Evolutionary conservation across 2,797 vertebrate species (phyloP), one percentile per base, ranked within the genome.

Genomic region (Psittacula derbiana): DNA sequence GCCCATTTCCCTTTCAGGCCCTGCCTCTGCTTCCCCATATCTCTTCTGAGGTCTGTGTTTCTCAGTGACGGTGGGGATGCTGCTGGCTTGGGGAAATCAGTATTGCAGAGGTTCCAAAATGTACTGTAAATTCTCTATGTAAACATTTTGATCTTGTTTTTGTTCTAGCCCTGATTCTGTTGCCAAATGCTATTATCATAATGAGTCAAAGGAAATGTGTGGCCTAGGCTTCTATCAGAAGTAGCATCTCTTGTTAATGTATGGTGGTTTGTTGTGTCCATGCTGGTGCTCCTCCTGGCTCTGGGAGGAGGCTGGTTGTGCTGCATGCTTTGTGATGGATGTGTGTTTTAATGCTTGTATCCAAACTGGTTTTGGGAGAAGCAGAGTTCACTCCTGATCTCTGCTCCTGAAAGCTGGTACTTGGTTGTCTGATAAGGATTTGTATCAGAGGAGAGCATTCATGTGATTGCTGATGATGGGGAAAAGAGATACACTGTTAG

Each of bases 71-170:
- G 8, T 62, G 33, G 16, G 33, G n/a, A 38, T 81, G 28, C 14
- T 47, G 2, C 53, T 62, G 60, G 20, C 40, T 78, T 40, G 47
- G 41, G 49, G 49, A 88, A 88, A 50, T 53, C 57, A 20, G 0
- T 60, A 60, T 80, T 88, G 31, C 55, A 76, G 78, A 84, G 40
- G 36, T 81, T 88, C 78, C 40, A 80, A 72, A 93, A 76, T 55
- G 14, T 44, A 40, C 47, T 79, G 19, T 30, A 21, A 52, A 52
- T 86, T 84, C 50, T 80, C 70, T 82, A 0, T 60, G 13, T 90
- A 94, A 95, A 92, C 25, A 81, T 52, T 86, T 88, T 66, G 50
- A 52, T 73, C 78, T 84, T 94, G 83, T 87, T 94, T 93, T 90
- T 84, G 44, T 95, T 80, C 49, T 81, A 62, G 71, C 85, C 13